Conservation (phyloP, 2,797 vertebrate genomes). For the Acanthornis magna region DNA sequence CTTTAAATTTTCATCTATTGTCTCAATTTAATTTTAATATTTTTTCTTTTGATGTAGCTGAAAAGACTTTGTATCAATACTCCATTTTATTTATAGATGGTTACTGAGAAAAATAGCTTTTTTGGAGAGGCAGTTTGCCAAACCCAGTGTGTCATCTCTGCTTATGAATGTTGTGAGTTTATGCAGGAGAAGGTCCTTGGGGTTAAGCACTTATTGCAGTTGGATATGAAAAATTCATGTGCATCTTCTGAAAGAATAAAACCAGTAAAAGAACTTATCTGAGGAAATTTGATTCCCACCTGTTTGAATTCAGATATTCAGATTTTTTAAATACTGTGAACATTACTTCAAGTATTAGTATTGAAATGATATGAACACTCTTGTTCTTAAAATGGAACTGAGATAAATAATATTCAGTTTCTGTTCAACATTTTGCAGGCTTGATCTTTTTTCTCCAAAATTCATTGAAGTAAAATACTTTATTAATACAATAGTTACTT, state of each 20-base stretch:
- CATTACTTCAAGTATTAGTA: background rate
- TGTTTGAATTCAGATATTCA: background rate
- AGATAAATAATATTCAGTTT: background rate
- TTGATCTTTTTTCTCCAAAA: background rate
- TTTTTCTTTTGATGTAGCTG: background rate
- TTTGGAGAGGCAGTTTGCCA: background rate
- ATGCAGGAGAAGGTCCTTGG: background rate
- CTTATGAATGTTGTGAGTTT: background rate
- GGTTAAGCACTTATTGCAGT: background rate
- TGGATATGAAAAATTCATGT: background rate
- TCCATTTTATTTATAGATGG: background rate
- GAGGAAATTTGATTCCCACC: background rate
- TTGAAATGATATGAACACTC: background rate
- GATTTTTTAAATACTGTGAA: background rate
- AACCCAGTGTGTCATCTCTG: background rate
- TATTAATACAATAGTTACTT: background rate
- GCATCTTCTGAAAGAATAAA: background rate
- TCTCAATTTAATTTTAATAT: background rate
- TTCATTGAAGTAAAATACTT: background rate
- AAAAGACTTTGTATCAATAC: background rate
- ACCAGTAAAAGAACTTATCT: background rate
- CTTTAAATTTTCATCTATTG: background rate
- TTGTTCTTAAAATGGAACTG: background rate
- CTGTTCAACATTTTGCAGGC: background rate
- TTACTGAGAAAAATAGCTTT: background rate